Evolutionary conservation across 2,888 invertebrate species (phyloP), one percentile per base, ranked within the genome.

Genomic region (Agonum fuliginosum): DNA sequence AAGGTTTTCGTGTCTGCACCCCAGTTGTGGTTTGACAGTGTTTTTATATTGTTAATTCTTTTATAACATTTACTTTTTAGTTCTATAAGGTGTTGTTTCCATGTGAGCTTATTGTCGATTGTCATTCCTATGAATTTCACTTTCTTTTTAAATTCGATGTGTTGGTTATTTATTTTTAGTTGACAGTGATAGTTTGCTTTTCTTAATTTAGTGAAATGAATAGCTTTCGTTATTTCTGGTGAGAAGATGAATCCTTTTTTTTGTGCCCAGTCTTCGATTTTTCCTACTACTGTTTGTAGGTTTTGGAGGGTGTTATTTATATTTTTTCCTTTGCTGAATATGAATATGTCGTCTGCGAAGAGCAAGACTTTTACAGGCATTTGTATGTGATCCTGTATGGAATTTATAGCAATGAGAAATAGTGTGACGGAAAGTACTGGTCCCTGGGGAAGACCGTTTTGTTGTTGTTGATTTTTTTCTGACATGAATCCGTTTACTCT

Each of bases 11-110:
- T 34, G 19, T 20, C 8, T 17, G 65, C 51, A 54, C 69, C 43
- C 67, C 46, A 46, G 10, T 27, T 73, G n/a, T 17, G 77, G n/a
- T 74, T 78, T 4, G 76, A 41, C 1, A 80, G 43, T 4, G 19
- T 14, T 78, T 80, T 80, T 2, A 80, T 41, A 27, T 80, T 34
- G 20, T 70, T 69, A 20, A 51, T 48, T 34, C 12, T 17, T 43
- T 70, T 74, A 12, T 30, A 67, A 22, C 54, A 54, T 22, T 62
- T 12, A 10, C 22, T 22, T 62, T 62, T 62, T 62, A 62, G 24
- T 62, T 62, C 8, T 27, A 24, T 54, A 54, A 54, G n/a, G n/a
- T 54, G 54, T 19, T 14, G 54, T 54, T 54, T 54, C 54, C 54
- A 54, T 62, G 62, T 24, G 2, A 62, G 22, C n/a, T 62, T 62